Percentiles rank a stretch among this genome's conserved stretches.
Conservation (phyloP, 1,140 invertebrate species). For the Proctacanthus coquilletti region DNA sequence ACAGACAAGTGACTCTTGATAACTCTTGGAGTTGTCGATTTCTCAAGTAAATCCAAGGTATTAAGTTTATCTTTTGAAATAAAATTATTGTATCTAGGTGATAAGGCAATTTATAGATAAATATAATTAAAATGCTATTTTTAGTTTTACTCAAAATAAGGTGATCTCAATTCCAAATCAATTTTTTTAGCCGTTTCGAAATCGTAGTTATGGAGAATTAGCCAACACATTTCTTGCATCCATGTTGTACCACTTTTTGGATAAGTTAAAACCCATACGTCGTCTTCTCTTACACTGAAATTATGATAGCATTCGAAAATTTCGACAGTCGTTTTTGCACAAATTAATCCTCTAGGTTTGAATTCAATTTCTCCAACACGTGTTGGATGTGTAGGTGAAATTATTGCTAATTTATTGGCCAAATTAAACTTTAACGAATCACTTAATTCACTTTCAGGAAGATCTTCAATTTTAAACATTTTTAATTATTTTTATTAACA, state of each 20-base stretch:
- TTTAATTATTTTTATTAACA: too few relatives aligned
- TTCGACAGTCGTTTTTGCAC: too few relatives aligned
- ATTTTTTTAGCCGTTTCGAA: constrained; percentile 22
- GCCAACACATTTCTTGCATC: constrained; percentile 46
- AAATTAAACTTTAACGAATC: too few relatives aligned
- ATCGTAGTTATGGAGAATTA: constrained; percentile 37
- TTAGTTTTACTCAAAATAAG: constrained; percentile 23
- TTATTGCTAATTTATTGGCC: too few relatives aligned
- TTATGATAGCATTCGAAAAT: constrained; percentile 37
- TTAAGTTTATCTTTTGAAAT: neutral
- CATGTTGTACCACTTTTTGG: constrained; percentile 38
- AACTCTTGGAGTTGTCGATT: constrained; percentile 36
- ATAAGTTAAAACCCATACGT: constrained; percentile 41
- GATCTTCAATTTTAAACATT: too few relatives aligned
- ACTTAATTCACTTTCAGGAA: too few relatives aligned
- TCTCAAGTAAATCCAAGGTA: constrained; percentile 9
- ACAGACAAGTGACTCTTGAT: constrained; percentile 59
- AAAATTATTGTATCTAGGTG: neutral
- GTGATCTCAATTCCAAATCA: constrained; percentile 32
- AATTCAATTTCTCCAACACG: too few relatives aligned
- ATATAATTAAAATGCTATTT: neutral
- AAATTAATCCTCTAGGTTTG: too few relatives aligned
- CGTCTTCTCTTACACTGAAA: constrained; percentile 33
- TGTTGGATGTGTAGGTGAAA: too few relatives aligned
- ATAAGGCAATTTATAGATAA: neutral